Evolutionary conservation across 2,888 invertebrate genomes (phyloP).

Genomic region (Synergus itoensis): DNA sequence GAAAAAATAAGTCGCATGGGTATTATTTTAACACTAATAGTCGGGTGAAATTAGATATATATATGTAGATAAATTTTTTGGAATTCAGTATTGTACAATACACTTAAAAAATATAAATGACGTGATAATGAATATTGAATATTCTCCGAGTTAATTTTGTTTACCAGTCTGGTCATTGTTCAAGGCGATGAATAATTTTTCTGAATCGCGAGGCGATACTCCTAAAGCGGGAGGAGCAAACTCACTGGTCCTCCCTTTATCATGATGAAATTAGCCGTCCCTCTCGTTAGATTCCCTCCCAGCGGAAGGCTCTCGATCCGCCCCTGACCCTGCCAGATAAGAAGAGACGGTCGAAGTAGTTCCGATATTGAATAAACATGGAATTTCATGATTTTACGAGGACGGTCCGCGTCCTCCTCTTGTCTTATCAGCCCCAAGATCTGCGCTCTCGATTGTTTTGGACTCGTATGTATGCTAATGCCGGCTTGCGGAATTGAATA

Average conservation of each 20-base stretch:
- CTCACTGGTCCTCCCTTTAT: conserved; percentile 52
- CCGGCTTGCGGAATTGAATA: conserved; percentile 73
- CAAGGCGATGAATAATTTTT: conserved; percentile 34
- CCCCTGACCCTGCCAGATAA: conserved; percentile 57
- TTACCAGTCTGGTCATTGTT: conserved; percentile 33
- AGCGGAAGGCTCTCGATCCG: conserved; percentile 50
- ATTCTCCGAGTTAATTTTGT: conserved; percentile 11
- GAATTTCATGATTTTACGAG: conserved; percentile 76
- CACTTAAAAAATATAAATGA: neutral
- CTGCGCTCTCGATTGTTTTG: conserved; percentile 64
- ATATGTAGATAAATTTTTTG: too few species aligned
- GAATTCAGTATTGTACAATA: too few species aligned
- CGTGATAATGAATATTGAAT: conserved; percentile 4
- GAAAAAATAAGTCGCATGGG: neutral
- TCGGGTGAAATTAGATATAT: too few species aligned
- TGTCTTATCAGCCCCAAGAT: conserved; percentile 65
- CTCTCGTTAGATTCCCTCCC: conserved; percentile 41
- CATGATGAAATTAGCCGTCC: conserved; percentile 60
- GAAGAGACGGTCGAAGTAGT: conserved; percentile 50
- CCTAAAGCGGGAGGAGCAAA: conserved; percentile 39
- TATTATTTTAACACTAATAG: neutral
- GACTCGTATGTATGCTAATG: conserved; percentile 75
- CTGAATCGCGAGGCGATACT: conserved; percentile 1
- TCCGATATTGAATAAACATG: conserved; percentile 77
- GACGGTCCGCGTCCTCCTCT: conserved; percentile 60